These are phyloP conservation scores for Desmodus rotundus DNA, from an alignment of 2,113 vertebrate genomes.

Conservation along the genomic window DNA sequence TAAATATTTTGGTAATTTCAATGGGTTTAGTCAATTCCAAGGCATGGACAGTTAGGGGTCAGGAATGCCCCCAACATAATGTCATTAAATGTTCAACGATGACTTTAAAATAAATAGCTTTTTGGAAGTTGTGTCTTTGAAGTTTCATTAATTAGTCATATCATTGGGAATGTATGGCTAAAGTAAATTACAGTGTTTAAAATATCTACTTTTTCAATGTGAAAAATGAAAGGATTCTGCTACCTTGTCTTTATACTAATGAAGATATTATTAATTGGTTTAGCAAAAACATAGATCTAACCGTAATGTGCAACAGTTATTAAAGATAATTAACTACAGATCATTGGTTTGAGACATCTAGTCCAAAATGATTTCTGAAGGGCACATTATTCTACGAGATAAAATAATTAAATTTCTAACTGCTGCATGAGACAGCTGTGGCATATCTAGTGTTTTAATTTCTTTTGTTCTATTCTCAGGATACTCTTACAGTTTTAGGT, in stretches of 20 bases:
- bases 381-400: conserved; percentile 90
- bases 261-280: conserved; percentile 92
- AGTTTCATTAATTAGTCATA: conserved; percentile 89
- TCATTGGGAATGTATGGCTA: conserved; percentile 86
- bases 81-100: conserved; percentile 84
- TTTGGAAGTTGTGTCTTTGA: conserved; percentile 87
- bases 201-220: conserved; percentile 89
- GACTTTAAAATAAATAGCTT: conserved; percentile 87
- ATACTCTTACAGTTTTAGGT: conserved; percentile 79
- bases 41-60: conserved; percentile 71
- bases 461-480: conserved; percentile 87
- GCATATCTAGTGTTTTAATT: conserved; percentile 86
- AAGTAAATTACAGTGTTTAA: conserved; percentile 91
- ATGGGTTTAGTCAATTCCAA: conserved; percentile 79
- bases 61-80: conserved; percentile 79
- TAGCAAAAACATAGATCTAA: conserved; percentile 92
- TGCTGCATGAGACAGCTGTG: conserved; percentile 86
- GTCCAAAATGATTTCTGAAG: conserved; percentile 91
- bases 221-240: conserved; percentile 89
- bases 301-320: conserved; percentile 92
- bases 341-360: conserved; percentile 91
- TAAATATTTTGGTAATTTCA: conserved; percentile 69
- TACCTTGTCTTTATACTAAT: conserved; percentile 91
- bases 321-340: conserved; percentile 92
- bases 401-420: conserved; percentile 93